Conservation (phyloP, 2,797 vertebrate genomes). For the Labroides dimidiatus region DNA sequence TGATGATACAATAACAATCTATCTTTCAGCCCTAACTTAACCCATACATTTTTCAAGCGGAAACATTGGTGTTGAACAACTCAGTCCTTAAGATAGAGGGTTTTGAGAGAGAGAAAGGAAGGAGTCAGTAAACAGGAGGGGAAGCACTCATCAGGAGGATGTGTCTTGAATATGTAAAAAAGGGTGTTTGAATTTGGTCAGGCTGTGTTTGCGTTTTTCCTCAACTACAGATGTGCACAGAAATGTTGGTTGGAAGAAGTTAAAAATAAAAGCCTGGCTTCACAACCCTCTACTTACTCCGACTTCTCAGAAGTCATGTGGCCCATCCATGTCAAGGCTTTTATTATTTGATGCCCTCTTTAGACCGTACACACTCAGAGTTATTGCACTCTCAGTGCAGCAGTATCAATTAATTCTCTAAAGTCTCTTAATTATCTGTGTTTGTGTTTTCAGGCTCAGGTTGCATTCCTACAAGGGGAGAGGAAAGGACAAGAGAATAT, state of each 20-base stretch:
- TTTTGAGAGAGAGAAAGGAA: conserved; percentile 65
- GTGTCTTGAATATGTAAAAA: conserved; percentile 40
- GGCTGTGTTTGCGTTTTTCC: conserved; percentile 54
- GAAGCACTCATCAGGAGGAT: conserved; percentile 71
- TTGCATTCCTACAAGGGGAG: conserved; percentile 87
- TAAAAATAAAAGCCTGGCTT: conserved; percentile 72
- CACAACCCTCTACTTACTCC: conserved; percentile 74
- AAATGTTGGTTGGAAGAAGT: conserved; percentile 61
- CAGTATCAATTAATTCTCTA: too few species aligned
- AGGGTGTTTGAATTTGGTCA: conserved; percentile 62
- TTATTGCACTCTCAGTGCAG: too few species aligned
- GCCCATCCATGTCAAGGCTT: conserved; percentile 29
- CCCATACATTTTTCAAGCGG: conserved; percentile 8
- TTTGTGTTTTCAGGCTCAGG: conserved; percentile 80
- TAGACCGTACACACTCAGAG: too few species aligned
- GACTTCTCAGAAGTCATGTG: conserved; percentile 50
- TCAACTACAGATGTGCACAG: conserved; percentile 62
- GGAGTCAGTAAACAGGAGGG: conserved; percentile 55
- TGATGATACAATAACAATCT: too few species aligned
- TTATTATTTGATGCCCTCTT: conserved; percentile 15
- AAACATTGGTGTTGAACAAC: conserved; percentile 6
- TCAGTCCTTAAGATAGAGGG: conserved; percentile 54
- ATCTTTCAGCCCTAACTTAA: too few species aligned
- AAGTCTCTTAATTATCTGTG: conserved; percentile 17
- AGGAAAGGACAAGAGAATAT: conserved; percentile 91